A percentile compares a stretch with the other conserved stretches of the same genome.
Evolutionary conservation across 2,888 invertebrate species (phyloP).

Genomic region (Drosophila recens): DNA sequence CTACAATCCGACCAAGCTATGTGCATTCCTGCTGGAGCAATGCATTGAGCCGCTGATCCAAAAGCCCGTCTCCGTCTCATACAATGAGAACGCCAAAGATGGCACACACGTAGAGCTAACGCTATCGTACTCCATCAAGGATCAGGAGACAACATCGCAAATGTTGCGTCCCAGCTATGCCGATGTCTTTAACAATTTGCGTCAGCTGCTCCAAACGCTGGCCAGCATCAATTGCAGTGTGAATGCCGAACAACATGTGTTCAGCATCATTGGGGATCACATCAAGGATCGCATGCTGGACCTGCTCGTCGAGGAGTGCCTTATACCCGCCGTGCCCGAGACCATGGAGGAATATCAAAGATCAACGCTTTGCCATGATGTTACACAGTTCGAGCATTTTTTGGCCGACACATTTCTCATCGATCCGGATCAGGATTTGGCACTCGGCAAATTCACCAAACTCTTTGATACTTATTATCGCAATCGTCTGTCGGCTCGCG

Average conservation of each 20-base stretch:
- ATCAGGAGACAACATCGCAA: slow-evolving; percentile 41
- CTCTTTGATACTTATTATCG: slow-evolving; percentile 92
- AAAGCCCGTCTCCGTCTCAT: slow-evolving; percentile 83
- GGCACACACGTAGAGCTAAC: slow-evolving; percentile 71
- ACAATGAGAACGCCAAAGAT: slow-evolving; percentile 68
- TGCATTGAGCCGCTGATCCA: slow-evolving; percentile 83
- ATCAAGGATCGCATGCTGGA: slow-evolving; percentile 88
- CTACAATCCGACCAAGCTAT: slow-evolving; percentile 83
- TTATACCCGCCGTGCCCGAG: slow-evolving; percentile 91
- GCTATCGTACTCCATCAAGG: slow-evolving; percentile 83
- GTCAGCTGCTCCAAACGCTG: slow-evolving; percentile 77
- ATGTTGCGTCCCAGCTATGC: slow-evolving; percentile 83
- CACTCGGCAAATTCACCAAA: slow-evolving; percentile 89
- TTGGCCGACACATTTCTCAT: slow-evolving; percentile 88
- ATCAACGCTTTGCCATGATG: slow-evolving; percentile 89
- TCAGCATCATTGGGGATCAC: slow-evolving; percentile 86
- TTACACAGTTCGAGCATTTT: slow-evolving; percentile 88
- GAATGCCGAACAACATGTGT: slow-evolving; percentile 77
- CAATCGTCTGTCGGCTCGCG: slow-evolving; percentile 90
- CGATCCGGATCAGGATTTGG: slow-evolving; percentile 86
- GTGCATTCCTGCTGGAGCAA: slow-evolving; percentile 83
- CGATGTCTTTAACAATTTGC: slow-evolving; percentile 81
- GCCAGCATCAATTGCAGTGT: slow-evolving; percentile 81
- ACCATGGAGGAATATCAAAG: slow-evolving; percentile 89
- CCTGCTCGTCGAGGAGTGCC: slow-evolving; percentile 90